Conservation (phyloP, 2,113 vertebrate species). For the Cygnus buccinator region DNA sequence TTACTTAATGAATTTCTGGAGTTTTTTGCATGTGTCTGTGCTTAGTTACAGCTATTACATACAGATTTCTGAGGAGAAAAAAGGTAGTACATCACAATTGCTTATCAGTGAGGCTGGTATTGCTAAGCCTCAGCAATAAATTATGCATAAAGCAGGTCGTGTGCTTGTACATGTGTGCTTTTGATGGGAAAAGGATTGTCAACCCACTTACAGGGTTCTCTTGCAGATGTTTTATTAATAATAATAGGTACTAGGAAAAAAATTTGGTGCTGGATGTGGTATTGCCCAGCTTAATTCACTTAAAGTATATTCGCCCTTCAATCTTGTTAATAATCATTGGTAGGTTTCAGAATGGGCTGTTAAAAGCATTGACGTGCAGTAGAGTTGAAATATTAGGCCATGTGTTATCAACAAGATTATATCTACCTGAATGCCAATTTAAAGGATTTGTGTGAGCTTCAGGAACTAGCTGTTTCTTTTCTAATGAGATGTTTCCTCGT, state of each 20-base stretch:
- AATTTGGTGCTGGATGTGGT: background rate
- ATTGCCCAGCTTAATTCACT: background rate
- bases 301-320: background rate
- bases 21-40: background rate
- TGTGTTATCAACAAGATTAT: background rate
- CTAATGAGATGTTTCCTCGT: background rate
- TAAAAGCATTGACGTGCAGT: background rate
- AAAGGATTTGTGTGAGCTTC: background rate
- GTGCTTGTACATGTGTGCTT: background rate
- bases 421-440: background rate
- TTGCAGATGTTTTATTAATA: constrained; percentile 5
- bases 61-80: background rate
- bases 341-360: background rate
- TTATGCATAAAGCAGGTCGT: constrained; percentile 9
- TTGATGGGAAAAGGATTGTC: background rate
- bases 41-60: background rate
- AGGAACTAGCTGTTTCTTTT: background rate
- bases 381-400: background rate
- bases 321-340: background rate
- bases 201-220: background rate
- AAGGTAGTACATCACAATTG: background rate
- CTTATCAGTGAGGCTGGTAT: background rate
- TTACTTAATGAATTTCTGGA: background rate
- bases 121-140: constrained; percentile 16
- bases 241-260: background rate